Evolutionary conservation across 2,797 vertebrate species (phyloP).

Genomic region (Mus caroli): DNA sequence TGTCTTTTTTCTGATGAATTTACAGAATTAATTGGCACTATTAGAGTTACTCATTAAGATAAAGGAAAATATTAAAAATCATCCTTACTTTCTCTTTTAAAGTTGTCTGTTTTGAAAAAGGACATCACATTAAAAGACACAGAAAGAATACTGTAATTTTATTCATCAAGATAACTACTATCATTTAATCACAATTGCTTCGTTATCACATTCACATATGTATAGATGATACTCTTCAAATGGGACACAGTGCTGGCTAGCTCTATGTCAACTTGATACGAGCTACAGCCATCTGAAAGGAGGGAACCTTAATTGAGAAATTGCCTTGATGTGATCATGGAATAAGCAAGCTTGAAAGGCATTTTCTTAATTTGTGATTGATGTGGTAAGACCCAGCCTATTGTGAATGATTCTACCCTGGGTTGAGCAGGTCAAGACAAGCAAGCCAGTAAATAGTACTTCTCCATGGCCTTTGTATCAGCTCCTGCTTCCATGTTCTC

Average conservation of each 20-base stretch:
- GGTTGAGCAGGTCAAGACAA: background rate
- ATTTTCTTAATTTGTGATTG: too few relatives aligned
- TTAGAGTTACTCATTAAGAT: slow-evolving; percentile 47
- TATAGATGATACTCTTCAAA: background rate
- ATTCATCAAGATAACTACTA: slow-evolving; percentile 2
- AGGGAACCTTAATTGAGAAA: background rate
- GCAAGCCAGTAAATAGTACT: background rate
- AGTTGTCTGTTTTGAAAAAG: slow-evolving; percentile 22
- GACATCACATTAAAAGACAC: background rate
- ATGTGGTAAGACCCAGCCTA: background rate
- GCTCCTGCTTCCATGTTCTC: background rate
- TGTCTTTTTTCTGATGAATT: slow-evolving; percentile 37
- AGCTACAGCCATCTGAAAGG: background rate
- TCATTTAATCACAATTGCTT: background rate
- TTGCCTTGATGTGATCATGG: too few relatives aligned
- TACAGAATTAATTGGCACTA: slow-evolving; percentile 42
- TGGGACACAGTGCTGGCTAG: background rate
- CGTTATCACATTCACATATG: background rate
- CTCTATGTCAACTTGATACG: background rate
- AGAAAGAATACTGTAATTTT: background rate
- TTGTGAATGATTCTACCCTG: background rate
- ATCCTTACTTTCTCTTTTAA: background rate
- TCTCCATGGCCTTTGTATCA: background rate
- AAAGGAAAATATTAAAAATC: slow-evolving; percentile 4
- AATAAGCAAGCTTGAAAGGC: too few relatives aligned